Evolutionary conservation across 1,140 invertebrate species (phyloP).

Genomic region (Pseudomyrmex sp.): DNA sequence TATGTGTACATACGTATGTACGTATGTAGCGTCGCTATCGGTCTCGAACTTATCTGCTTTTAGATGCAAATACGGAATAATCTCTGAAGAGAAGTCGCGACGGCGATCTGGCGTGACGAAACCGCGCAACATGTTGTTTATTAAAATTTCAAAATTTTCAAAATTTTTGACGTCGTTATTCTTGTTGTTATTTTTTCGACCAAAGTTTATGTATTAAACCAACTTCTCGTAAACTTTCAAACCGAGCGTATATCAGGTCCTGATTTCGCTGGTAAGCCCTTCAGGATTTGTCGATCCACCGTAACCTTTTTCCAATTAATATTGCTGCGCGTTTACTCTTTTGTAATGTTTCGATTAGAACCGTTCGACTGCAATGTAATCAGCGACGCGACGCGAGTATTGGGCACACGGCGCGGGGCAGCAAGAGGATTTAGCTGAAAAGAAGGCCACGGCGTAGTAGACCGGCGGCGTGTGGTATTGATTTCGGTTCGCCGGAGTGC

Average conservation of each 20-base stretch:
- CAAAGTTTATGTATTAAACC: too few relatives aligned
- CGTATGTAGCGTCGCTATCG: neutral
- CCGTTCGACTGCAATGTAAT: neutral
- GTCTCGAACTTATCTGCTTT: too few relatives aligned
- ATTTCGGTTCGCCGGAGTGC: slow-evolving; percentile 69
- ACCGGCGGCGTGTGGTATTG: slow-evolving; percentile 73
- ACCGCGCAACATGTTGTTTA: too few relatives aligned
- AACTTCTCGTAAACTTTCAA: too few relatives aligned
- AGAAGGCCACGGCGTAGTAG: slow-evolving; percentile 79
- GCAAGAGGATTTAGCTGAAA: slow-evolving; percentile 72
- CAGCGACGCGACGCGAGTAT: slow-evolving; percentile 5
- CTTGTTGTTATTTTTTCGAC: too few relatives aligned
- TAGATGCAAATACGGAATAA: neutral
- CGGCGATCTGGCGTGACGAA: neutral
- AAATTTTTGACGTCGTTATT: too few relatives aligned
- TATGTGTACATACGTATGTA: neutral
- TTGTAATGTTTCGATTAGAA: neutral
- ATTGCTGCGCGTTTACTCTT: neutral
- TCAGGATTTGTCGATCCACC: neutral
- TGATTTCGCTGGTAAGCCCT: too few relatives aligned
- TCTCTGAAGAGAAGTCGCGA: neutral
- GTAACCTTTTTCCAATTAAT: neutral
- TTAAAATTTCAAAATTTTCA: too few relatives aligned
- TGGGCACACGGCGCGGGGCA: slow-evolving; percentile 21
- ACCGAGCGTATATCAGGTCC: too few relatives aligned